Conservation (phyloP, 2,888 invertebrate species). For the Tethea ocularis region DNA sequence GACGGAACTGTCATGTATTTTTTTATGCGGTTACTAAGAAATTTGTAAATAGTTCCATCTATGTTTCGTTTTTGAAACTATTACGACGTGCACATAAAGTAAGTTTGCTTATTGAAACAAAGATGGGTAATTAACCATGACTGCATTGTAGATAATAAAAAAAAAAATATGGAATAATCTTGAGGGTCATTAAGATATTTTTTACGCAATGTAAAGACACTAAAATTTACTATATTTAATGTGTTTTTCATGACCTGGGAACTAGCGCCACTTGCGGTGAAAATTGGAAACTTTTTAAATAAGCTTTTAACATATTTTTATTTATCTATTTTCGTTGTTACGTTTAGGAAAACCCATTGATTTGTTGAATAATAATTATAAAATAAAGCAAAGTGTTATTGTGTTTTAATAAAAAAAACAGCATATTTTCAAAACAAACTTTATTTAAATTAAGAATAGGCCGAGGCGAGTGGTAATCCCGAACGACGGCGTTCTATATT, state of each 20-base stretch:
- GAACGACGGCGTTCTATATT: slow-evolving; percentile 45
- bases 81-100: not conserved
- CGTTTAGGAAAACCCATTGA: no score
- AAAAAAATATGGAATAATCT: no score
- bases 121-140: no score
- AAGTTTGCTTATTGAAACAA: no score
- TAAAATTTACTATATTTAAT: not conserved
- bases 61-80: not conserved
- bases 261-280: not conserved
- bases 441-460: slow-evolving; percentile 17
- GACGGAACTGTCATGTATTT: no score
- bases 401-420: no score
- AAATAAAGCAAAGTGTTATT: no score
- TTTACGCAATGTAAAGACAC: not conserved
- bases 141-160: no score
- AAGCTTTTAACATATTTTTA: not conserved
- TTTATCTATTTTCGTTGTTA: not conserved
- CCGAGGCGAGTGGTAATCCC: slow-evolving; percentile 19
- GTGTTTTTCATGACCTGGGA: not conserved
- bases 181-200: no score
- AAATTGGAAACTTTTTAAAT: not conserved
- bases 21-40: not conserved
- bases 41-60: not conserved
- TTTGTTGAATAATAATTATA: no score
- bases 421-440: no score